Conservation (phyloP, 2,113 vertebrate species). For the Seriola aureovittata region DNA sequence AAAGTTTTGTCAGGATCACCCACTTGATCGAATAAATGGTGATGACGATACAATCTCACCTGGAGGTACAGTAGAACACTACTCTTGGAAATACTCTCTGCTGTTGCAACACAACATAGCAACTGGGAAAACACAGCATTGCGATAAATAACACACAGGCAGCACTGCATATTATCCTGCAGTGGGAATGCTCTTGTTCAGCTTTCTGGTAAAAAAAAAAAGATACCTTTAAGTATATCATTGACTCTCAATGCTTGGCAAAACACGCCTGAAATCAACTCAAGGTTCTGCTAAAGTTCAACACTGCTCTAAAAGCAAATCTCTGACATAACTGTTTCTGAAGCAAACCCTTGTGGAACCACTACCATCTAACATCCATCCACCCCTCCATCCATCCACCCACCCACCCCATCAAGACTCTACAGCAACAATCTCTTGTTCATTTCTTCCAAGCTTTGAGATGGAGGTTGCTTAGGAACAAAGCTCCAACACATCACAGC, state of each 20-base stretch:
- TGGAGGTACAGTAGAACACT: neutral
- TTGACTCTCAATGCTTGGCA: neutral
- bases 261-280: neutral
- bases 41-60: neutral
- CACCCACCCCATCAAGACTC: conserved; percentile 22
- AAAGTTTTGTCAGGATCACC: neutral
- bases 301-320: neutral
- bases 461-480: conserved; percentile 73
- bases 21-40: neutral
- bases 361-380: conserved; percentile 16
- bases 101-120: neutral
- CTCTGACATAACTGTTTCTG: conserved; percentile 22
- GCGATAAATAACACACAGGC: neutral
- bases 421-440: conserved; percentile 30
- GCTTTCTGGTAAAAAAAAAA: neutral
- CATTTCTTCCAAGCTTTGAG: conserved; percentile 49
- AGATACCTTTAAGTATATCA: neutral
- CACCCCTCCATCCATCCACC: conserved; percentile 12
- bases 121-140: neutral
- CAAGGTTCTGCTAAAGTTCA: conserved; percentile 5
- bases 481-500: conserved; percentile 50
- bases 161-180: neutral
- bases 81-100: neutral
- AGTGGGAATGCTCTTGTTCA: neutral
- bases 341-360: conserved; percentile 30